These are phyloP conservation scores for Alentia gelatinosa DNA, from an alignment of 2,888 invertebrate species.

Conservation along the genomic window DNA sequence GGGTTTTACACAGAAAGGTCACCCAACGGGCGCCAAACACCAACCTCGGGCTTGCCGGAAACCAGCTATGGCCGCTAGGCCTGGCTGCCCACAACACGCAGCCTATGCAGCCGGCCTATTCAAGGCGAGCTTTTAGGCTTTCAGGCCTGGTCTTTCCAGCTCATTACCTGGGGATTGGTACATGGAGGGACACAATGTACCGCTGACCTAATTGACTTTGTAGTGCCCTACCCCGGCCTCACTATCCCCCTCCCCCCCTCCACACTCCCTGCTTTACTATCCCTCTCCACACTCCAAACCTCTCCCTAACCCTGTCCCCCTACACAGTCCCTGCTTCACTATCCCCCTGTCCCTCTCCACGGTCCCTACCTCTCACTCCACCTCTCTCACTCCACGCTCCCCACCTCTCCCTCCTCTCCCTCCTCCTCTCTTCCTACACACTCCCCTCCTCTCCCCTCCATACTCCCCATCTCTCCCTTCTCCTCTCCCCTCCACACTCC, in stretches of 20 bases:
- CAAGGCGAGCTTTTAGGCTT: constrained; percentile 5
- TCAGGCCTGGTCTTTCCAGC: constrained; percentile 7
- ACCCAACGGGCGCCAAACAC: neutral
- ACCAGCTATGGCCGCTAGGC: neutral
- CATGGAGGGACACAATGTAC: constrained; percentile 28
- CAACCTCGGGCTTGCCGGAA: neutral
- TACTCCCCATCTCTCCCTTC: neutral
- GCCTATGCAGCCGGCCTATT: neutral
- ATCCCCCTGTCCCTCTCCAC: too few species aligned
- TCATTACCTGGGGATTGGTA: constrained; percentile 42
- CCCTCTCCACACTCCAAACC: neutral
- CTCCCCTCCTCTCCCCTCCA: neutral
- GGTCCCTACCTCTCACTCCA: neutral
- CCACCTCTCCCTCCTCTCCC: neutral
- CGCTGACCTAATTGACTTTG: constrained; percentile 47
- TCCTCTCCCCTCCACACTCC: neutral
- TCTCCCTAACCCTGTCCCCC: neutral
- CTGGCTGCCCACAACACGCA: neutral
- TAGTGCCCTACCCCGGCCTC: neutral
- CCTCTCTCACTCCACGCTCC: neutral
- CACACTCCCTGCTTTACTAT: neutral
- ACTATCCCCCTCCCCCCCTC: too few species aligned
- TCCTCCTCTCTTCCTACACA: neutral
- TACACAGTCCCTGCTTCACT: neutral
- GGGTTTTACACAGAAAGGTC: neutral